Percentiles rank a stretch among this genome's conserved stretches.
phyloP scores from a whole-genome alignment of 1,140 invertebrate species.

The Drosophila mojavensis region DNA sequence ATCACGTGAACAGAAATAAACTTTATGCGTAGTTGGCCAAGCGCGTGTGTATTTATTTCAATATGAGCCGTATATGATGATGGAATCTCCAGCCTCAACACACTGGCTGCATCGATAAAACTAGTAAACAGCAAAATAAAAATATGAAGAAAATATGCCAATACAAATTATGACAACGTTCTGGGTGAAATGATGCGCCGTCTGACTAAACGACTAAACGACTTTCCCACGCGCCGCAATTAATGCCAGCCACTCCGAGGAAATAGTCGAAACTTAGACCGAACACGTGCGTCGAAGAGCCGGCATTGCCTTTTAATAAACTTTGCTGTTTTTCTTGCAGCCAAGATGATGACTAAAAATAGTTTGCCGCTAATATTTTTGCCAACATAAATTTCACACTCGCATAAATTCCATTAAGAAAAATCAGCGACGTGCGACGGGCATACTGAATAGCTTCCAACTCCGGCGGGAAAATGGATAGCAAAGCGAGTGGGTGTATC shows the following conservation, averaged over 20 bases:
- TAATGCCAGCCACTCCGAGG: constrained; percentile 40
- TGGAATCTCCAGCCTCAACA: constrained; percentile 10
- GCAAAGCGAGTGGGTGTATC: not conserved
- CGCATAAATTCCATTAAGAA: constrained; percentile 82
- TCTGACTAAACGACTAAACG: constrained; percentile 23
- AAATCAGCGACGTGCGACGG: constrained; percentile 78
- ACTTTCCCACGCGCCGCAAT: constrained; percentile 56
- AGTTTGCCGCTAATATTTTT: constrained; percentile 63
- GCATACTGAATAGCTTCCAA: constrained; percentile 60
- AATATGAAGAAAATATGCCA: constrained; percentile 14
- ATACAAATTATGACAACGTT: constrained; percentile 16
- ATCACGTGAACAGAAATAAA: constrained; percentile 29
- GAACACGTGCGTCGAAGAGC: constrained; percentile 31
- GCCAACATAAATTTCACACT: constrained; percentile 79
- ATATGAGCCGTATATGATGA: constrained; percentile 8
- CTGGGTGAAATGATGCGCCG: constrained; percentile 11
- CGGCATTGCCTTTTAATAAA: constrained; percentile 41
- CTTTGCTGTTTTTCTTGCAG: constrained; percentile 6
- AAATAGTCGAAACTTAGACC: constrained; percentile 8
- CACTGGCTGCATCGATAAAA: constrained; percentile 5
- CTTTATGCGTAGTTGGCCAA: constrained; percentile 1
- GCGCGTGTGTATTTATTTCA: not conserved
- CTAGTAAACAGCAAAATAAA: constrained; percentile 20
- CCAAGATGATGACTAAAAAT: constrained; percentile 57
- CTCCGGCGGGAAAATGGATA: constrained; percentile 2